phyloP scores from a whole-genome alignment of 2,888 invertebrate species.

The Gymnosoma rotundatum region DNA sequence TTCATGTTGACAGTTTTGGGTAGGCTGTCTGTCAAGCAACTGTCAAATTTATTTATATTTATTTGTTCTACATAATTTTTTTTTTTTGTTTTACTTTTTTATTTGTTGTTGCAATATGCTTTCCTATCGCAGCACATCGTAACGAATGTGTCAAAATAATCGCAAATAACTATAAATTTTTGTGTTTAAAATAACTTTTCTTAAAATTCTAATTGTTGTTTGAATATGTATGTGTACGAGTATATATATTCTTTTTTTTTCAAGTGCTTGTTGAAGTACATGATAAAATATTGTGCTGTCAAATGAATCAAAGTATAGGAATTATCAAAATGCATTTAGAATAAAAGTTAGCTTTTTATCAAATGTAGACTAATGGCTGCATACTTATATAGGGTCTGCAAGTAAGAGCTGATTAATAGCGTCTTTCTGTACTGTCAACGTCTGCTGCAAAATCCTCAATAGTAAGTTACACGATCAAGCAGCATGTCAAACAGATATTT shows the following conservation, averaged over 20 bases:
- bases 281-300: not conserved
- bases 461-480: too few relatives aligned
- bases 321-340: not conserved
- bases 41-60: slow-evolving; percentile 60
- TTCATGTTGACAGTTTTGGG: slow-evolving; percentile 70
- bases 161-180: slow-evolving; percentile 68
- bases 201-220: slow-evolving; percentile 9
- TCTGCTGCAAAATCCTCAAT: too few relatives aligned
- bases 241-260: not conserved
- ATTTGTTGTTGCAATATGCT: slow-evolving; percentile 7
- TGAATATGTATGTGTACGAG: too few relatives aligned
- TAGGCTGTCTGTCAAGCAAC: slow-evolving; percentile 70
- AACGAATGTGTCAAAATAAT: slow-evolving; percentile 66
- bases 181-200: not conserved
- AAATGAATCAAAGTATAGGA: not conserved
- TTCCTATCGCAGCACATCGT: slow-evolving; percentile 27
- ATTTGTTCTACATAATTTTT: slow-evolving; percentile 19
- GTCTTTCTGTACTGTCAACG: too few relatives aligned
- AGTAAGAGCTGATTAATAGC: too few relatives aligned
- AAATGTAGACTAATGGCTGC: too few relatives aligned
- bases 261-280: not conserved
- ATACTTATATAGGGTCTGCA: too few relatives aligned
- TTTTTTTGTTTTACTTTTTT: not conserved
- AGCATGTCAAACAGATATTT: too few relatives aligned
- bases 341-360: too few relatives aligned